These are phyloP conservation scores for Mycetomoellerius zeteki DNA, from an alignment of 1,140 invertebrate species.

Conservation along the genomic window DNA sequence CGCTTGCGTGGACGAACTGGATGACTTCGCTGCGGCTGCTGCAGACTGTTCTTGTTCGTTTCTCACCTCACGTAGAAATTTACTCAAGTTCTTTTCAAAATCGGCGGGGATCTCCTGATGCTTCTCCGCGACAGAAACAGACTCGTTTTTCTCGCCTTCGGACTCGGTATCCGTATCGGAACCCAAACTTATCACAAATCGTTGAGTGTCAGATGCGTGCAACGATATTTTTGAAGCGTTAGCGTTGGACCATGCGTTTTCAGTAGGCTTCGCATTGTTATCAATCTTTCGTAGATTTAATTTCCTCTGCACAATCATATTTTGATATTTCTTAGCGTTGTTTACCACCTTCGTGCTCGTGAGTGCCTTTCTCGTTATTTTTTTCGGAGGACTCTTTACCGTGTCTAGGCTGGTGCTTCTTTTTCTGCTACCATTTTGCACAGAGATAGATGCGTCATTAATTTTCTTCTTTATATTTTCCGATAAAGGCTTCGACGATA, in stretches of 20 bases:
- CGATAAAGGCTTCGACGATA: background rate
- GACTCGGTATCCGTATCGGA: slow-evolving; percentile 84
- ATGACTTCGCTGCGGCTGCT: slow-evolving; percentile 52
- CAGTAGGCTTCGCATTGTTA: slow-evolving; percentile 38
- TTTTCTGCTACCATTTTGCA: slow-evolving; percentile 21
- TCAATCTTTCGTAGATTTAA: slow-evolving; percentile 76
- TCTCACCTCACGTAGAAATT: slow-evolving; percentile 82
- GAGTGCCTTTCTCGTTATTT: slow-evolving; percentile 76
- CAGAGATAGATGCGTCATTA: background rate
- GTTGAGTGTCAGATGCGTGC: slow-evolving; percentile 61
- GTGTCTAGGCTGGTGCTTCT: slow-evolving; percentile 32
- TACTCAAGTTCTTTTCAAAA: slow-evolving; percentile 84
- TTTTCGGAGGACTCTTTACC: slow-evolving; percentile 71
- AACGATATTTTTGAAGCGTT: slow-evolving; percentile 64
- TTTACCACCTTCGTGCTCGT: slow-evolving; percentile 80
- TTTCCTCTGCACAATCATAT: slow-evolving; percentile 76
- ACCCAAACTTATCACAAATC: slow-evolving; percentile 83
- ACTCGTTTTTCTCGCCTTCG: slow-evolving; percentile 70
- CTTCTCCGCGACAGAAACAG: slow-evolving; percentile 33
- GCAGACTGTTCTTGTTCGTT: slow-evolving; percentile 80
- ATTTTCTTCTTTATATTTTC: slow-evolving; percentile 12
- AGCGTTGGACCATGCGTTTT: slow-evolving; percentile 41
- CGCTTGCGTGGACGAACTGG: slow-evolving; percentile 41
- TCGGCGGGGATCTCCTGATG: slow-evolving; percentile 76
- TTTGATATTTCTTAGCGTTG: slow-evolving; percentile 81